Conservation (phyloP, 2,113 vertebrate genomes). For the Caranx ignobilis region DNA sequence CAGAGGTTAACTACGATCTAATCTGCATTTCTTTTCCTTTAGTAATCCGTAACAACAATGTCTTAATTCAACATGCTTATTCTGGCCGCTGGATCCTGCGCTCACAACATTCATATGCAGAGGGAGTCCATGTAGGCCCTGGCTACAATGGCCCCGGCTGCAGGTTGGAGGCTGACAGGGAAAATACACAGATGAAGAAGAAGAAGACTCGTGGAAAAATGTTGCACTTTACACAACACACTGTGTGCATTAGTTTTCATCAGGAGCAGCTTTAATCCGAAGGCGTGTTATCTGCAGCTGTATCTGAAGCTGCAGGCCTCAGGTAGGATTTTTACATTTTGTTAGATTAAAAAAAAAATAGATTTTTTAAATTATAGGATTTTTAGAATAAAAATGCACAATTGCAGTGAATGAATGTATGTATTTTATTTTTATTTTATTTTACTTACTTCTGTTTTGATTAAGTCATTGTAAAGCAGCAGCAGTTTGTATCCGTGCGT, state of each 20-base stretch:
- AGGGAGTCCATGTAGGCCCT: conserved; percentile 50
- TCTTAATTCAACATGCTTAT: conserved; percentile 82
- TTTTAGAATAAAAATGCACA: neutral
- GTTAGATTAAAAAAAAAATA: neutral
- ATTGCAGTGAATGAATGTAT: neutral
- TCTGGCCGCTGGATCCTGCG: conserved; percentile 63
- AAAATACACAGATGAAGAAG: neutral
- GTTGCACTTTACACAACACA: neutral
- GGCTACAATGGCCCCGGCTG: conserved; percentile 39
- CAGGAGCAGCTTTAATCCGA: conserved; percentile 2
- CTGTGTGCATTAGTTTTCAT: neutral
- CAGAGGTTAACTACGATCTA: conserved; percentile 78
- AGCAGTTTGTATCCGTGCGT: neutral
- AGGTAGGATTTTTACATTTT: neutral
- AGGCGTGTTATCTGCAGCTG: neutral
- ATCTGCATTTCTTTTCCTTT: conserved; percentile 84
- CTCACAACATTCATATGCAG: conserved; percentile 74
- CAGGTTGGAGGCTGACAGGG: conserved; percentile 37
- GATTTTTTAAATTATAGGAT: neutral
- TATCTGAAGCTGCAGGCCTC: neutral
- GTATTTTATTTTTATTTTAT: neutral
- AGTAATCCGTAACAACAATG: conserved; percentile 83
- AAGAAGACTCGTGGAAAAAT: neutral
- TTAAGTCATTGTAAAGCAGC: neutral
- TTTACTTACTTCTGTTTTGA: neutral